These are phyloP conservation scores for Hermaeophaga mercurialis DNA, from an alignment of 2,888 invertebrate genomes.

Conservation along the genomic window DNA sequence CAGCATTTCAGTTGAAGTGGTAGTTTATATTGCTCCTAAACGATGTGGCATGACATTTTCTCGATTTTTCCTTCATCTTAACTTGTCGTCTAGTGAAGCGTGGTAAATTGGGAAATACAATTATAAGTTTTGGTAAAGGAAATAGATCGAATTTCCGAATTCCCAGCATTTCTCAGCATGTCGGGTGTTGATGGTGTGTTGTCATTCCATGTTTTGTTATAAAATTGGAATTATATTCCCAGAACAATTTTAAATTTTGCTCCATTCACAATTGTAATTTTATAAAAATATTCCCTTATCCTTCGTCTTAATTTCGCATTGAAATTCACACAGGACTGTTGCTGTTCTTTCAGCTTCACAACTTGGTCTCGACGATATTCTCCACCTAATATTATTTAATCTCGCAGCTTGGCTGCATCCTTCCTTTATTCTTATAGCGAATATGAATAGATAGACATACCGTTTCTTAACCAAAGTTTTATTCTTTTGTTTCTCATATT, in stretches of 20 bases:
- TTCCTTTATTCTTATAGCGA: too few relatives aligned
- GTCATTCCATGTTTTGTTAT: conserved; percentile 9
- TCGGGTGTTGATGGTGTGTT: conserved; percentile 15
- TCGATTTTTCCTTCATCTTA: conserved; percentile 26
- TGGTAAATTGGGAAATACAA: conserved; percentile 29
- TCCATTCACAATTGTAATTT: too few relatives aligned
- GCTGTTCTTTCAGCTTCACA: too few relatives aligned
- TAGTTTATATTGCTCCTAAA: conserved; percentile 22
- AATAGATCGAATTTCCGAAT: conserved; percentile 33
- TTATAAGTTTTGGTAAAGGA: conserved; percentile 33
- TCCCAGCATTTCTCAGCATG: conserved; percentile 22
- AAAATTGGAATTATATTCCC: conserved; percentile 8
- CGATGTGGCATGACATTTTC: conserved; percentile 22
- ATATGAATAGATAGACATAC: too few relatives aligned
- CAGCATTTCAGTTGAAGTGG: conserved; percentile 10
- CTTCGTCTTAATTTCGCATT: not conserved
- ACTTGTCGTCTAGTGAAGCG: conserved; percentile 26
- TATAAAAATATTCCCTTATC: not conserved
- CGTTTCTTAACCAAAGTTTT: too few relatives aligned
- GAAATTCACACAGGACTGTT: too few relatives aligned
- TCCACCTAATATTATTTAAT: too few relatives aligned
- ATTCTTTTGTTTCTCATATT: too few relatives aligned
- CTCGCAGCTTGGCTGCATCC: too few relatives aligned
- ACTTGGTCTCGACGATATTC: too few relatives aligned
- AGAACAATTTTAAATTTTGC: conserved; percentile 4